Evolutionary conservation across 2,797 vertebrate genomes (phyloP), one percentile per base, ranked within the genome.

Genomic region (Lophotriccus pileatus): DNA sequence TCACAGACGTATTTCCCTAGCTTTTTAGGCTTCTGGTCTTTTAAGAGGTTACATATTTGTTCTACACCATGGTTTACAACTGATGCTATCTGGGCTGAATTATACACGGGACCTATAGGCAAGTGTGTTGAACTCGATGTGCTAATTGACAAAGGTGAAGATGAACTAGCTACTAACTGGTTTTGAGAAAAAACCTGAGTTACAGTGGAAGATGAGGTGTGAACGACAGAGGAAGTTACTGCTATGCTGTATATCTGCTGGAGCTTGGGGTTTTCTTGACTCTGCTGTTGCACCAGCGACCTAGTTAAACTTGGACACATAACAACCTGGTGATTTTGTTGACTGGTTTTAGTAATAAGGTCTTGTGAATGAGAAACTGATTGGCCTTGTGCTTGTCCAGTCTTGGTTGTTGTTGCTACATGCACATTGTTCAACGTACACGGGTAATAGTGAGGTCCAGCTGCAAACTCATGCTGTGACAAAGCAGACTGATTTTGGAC

Each of bases 21-120:
- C 90, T 99, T 99, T 98, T 99, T 99, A 53, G 98, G 98, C 96
- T 99, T 99, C 98, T 99, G 99, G 90, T 99, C 99, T 98, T 99
- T 99, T 81, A 98, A 97, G 88, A 98, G 98, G 96, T 96, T 98
- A 97, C 98, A 98, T 95, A 98, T 98, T 97, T 99, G 99, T 80
- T 99, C 99, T 41, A 97, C 90, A 4, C 98, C 98, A 55, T 98
- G 98, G 95, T 98, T 99, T 93, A 99, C 98, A 41, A 99, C 98
- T 11, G 99, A 98, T 46, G 99, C 92, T 90, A 99, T 98, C 82
- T 99, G 99, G 52, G 99, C 91, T 92, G 98, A 98, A 96, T 98
- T 99, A 97, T 98, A 98, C 52, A 98, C 75, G 4, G 99, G 98
- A 66, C 97, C 98, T 52, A 99, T 97, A 66, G 99, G 98, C 74